phyloP scores from a whole-genome alignment of 37 sponge, comb jelly and placozoan genomes.

The Spongia lamella region DNA sequence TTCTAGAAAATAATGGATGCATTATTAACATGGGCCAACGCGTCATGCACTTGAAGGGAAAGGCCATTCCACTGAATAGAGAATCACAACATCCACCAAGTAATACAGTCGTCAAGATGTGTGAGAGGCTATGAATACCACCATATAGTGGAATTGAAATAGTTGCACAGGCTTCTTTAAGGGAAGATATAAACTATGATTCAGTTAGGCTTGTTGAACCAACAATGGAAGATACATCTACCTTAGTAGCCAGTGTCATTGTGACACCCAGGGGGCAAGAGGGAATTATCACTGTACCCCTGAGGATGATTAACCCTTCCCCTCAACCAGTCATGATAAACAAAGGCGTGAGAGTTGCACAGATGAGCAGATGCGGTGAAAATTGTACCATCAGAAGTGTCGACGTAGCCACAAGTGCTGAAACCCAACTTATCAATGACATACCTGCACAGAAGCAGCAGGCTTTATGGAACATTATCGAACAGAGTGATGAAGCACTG shows the following conservation, averaged over 20 bases:
- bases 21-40: not conserved
- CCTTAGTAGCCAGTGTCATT: too few relatives aligned
- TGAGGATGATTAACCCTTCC: conserved; percentile 16
- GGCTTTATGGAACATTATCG: not conserved
- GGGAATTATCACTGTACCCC: too few relatives aligned
- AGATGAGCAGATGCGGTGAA: too few relatives aligned
- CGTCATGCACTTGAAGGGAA: conserved; percentile 1
- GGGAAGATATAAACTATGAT: not conserved
- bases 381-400: too few relatives aligned
- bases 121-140: conserved; percentile 20
- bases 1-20: conserved; percentile 14
- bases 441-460: conserved; percentile 18
- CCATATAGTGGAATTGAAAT: conserved; percentile 22
- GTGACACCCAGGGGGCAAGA: too few relatives aligned
- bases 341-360: conserved; percentile 17
- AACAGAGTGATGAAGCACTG: not conserved
- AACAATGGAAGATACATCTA: too few relatives aligned
- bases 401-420: too few relatives aligned
- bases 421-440: too few relatives aligned
- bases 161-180: not conserved
- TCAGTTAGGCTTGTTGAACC: conserved; percentile 8
- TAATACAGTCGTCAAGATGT: too few relatives aligned
- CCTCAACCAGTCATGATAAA: conserved; percentile 3
- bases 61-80: too few relatives aligned
- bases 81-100: too few relatives aligned